These are phyloP conservation scores for Balaeniceps rex DNA, from an alignment of 2,113 vertebrate species.

Conservation along the genomic window DNA sequence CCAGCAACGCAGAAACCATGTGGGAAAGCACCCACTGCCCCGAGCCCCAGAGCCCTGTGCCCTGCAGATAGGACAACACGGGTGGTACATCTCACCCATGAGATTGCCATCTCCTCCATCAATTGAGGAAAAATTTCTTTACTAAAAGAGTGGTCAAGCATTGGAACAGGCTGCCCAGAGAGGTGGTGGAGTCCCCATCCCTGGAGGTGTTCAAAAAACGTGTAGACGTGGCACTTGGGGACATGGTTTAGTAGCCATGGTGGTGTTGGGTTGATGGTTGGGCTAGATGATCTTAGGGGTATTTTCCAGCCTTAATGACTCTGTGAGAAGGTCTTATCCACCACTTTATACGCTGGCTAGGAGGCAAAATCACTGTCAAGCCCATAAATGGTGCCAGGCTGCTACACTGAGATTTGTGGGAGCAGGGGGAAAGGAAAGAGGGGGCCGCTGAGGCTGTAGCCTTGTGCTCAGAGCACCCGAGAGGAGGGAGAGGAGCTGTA, in stretches of 20 bases:
- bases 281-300: too few species aligned
- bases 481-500: background rate
- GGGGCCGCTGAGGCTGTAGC: accelerated
- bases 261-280: too few species aligned
- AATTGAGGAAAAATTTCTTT: too few species aligned
- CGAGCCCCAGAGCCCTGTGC: background rate
- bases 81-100: accelerated
- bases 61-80: background rate
- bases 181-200: too few species aligned
- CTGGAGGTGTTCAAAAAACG: too few species aligned
- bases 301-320: too few species aligned
- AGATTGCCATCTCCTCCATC: background rate
- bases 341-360: background rate
- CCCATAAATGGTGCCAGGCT: background rate
- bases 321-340: background rate
- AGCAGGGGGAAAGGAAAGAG: background rate
- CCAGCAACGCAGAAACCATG: background rate
- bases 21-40: background rate
- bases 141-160: too few species aligned
- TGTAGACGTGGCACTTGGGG: too few species aligned
- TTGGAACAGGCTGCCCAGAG: too few species aligned
- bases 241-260: too few species aligned
- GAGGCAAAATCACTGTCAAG: background rate
- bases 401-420: background rate
- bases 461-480: background rate